Evolutionary conservation across 2,113 vertebrate species (phyloP), one percentile per base, ranked within the genome.

Genomic region (Sigmodon hispidus): DNA sequence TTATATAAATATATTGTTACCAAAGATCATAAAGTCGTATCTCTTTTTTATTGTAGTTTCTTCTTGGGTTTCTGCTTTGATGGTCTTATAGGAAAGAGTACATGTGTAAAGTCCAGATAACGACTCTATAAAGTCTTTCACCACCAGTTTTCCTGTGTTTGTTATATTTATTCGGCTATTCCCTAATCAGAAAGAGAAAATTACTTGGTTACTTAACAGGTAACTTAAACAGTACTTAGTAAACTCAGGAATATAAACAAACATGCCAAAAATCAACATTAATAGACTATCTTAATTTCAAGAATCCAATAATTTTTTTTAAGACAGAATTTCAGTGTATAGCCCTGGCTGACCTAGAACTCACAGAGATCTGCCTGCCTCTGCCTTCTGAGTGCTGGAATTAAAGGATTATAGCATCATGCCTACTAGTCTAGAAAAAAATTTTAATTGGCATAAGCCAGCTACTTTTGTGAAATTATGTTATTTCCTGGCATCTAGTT

Each of bases 101-200:
- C 98, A 99, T 16, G 96, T 98, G 87, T 99, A 99, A 94, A 96
- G 86, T 96, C 98, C 98, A 87, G 98, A 99, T 96, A 98, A 96
- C 6, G 61, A 57, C 94, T 98, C 98, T 86, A 61, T 91, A 96
- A 99, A 99, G 26, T 96, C 81, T 92, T 93, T 95, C 95, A 99
- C 22, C 89, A 97, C 95, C 95, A 99, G 96, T 89, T 98, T 97
- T 97, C 98, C 98, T 86, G 97, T 97, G 77, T 97, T 87, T 26
- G 98, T 98, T 65, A 99, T 77, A 55, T 97, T 98, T 93, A 81
- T 80, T 0, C 93, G 52, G 4, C 0, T 73, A 81, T 69, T 96
- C 88, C 93, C 98, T 99, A 89, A 97, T 98, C 0, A 97, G 88
- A 98, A 98, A 97, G 31, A 95, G 97, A 84, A 98, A 97, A 95